Evolutionary conservation across 2,113 vertebrate genomes (phyloP), one percentile per base, ranked within the genome.

Genomic region (Phasianus colchicus): DNA sequence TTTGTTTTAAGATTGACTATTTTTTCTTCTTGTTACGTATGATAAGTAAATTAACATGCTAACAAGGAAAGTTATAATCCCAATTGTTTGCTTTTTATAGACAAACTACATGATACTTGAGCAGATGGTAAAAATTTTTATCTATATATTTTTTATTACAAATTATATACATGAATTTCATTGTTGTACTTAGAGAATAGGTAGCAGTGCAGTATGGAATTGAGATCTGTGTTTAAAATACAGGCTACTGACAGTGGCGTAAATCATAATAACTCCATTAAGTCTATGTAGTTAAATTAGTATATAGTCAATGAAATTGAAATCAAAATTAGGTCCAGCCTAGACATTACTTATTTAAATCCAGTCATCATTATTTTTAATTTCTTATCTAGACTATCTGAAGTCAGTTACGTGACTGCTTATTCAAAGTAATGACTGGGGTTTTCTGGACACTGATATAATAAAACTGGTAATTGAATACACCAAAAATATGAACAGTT

Each of bases 281-380:
- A 81, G 14, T 48, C 80, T 69, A 2, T 55, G 38, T 69, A 55
- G 75, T 88, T 90, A 81, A 70, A 93, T 85, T 69, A 90, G 88
- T 85, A 82, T 65, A 82, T 71, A 78, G 66, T 82, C 66, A 82
- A 63, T 81, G 70, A 81, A 88, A 95, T 32, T 64, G 71, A 93
- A 95, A 82, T 78, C 48, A 70, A 71, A 85, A 88, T 82, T 82
- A 74, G 34, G 80, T 85, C 88, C 54, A 64, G 60, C 55, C 75
- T 85, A 60, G 43, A 60, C 25, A 65, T 91, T 84, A 84, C 42
- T 84, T 92, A 90, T 81, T 90, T 84, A 88, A 81, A 77, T 88
- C 80, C n/a, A 9, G 50, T 85, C 65, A 90, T 84, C 65, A 60
- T 88, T 88, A 77, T 73, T 93, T 95, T 73, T 82, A 78, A 78